Percentiles rank a stretch among this genome's conserved stretches.
Evolutionary conservation across 92 coral and sea anemone genomes (phyloP).

Genomic region (Palythoa caribaeorum): DNA sequence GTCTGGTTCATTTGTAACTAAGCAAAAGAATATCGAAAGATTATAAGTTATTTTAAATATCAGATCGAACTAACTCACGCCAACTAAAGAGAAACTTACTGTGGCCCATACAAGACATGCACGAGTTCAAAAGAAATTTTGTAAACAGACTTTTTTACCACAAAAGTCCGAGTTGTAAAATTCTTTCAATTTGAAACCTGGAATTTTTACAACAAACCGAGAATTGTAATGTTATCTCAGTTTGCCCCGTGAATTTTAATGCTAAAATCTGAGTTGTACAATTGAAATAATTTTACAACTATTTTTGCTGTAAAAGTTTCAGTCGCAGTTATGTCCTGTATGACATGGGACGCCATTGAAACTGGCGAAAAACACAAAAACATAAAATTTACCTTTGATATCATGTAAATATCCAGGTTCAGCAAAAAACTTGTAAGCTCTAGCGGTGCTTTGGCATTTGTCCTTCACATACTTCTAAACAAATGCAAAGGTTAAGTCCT

Average conservation of each 20-base stretch:
- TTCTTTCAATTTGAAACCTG: neutral
- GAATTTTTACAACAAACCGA: neutral
- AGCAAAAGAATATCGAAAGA: neutral
- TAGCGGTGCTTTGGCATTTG: slow-evolving; percentile 27
- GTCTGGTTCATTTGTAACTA: neutral
- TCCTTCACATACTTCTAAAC: slow-evolving; percentile 2
- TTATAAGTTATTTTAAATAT: neutral
- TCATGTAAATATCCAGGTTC: slow-evolving; percentile 28
- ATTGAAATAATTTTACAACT: too few relatives aligned
- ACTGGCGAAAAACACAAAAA: slow-evolving; percentile 27
- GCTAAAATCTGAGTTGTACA: neutral
- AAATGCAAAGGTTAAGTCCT: neutral
- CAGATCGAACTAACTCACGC: slow-evolving; percentile 9
- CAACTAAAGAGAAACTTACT: slow-evolving; percentile 9
- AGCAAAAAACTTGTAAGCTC: slow-evolving; percentile 28
- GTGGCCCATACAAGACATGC: slow-evolving; percentile 15
- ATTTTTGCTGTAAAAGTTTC: too few relatives aligned
- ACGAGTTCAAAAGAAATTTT: too few relatives aligned
- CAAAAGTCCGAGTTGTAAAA: neutral
- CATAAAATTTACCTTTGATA: slow-evolving; percentile 9
- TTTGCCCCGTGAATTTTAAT: too few relatives aligned
- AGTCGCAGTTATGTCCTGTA: neutral
- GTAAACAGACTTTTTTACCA: too few relatives aligned
- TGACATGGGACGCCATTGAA: slow-evolving; percentile 3
- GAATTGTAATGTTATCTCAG: too few relatives aligned